Percentiles rank a stretch among this genome's conserved stretches.
Evolutionary conservation across 1,140 invertebrate genomes (phyloP).

Genomic region (Latrodectus geometricus): DNA sequence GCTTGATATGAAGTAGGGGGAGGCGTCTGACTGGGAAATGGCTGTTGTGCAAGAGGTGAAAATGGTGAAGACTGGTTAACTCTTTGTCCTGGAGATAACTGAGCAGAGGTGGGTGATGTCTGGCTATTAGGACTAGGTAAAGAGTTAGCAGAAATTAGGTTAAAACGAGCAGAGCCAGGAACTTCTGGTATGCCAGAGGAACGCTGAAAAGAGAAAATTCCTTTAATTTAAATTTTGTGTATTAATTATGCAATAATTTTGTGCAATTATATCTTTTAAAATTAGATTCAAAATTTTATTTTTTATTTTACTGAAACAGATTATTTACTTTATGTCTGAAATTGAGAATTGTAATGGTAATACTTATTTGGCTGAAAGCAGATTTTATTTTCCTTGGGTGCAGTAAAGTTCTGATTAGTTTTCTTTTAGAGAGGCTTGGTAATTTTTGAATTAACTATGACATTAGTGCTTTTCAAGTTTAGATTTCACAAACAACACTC

Average conservation of each 20-base stretch:
- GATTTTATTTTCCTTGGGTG: too few species aligned
- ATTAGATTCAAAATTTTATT: too few species aligned
- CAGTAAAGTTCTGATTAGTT: too few species aligned
- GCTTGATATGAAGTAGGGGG: constrained; percentile 16
- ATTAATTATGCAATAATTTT: neutral
- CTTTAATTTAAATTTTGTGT: neutral
- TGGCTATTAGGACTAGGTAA: constrained; percentile 61
- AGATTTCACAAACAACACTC: too few species aligned
- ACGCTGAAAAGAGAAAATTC: constrained; percentile 66
- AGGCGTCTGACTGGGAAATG: constrained; percentile 45
- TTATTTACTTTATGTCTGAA: too few species aligned
- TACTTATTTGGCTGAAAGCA: too few species aligned
- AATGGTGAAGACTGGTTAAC: constrained; percentile 63
- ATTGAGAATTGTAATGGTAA: too few species aligned
- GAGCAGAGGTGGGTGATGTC: constrained; percentile 38
- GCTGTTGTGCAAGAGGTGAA: constrained; percentile 48
- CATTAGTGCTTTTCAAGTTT: too few species aligned
- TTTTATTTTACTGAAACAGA: too few species aligned
- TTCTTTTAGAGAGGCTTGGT: too few species aligned
- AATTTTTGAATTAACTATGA: too few species aligned
- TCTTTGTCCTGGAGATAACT: constrained; percentile 65
- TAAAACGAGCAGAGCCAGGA: constrained; percentile 78
- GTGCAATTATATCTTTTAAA: neutral
- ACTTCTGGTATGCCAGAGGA: constrained; percentile 78
- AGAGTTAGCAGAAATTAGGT: constrained; percentile 49